Base-by-base conservation (phyloP, 92 coral and sea anemone genomes). In the Porites cylindrica region DNA sequence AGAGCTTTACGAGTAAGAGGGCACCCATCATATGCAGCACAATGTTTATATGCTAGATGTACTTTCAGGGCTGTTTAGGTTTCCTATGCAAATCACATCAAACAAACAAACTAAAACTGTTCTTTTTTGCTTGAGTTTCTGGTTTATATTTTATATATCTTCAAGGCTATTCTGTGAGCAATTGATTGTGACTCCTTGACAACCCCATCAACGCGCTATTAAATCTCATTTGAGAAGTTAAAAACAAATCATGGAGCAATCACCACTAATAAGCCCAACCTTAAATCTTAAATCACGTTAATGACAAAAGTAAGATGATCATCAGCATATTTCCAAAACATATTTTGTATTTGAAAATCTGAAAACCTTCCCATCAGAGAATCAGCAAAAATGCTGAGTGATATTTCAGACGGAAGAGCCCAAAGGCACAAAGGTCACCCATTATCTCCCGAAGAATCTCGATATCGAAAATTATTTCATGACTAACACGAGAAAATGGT, bases 391-490 rank as follows among this genome's bases (percentile, higher is more conserved):
- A 53, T 26, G 76, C 68, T 26, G 77, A 70, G 38, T 83, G 80
- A 51, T 54, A 83, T 50, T 13, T 51, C 54, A 72, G 80, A 73
- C 29, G 12, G 11, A 56, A 58, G 73, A 83, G 80, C 80, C 38
- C 76, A 32, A 19, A 38, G 47, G 47, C 47, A 38, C 47, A 38
- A 38, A 75, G 74, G 87, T 83, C 74, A 63, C 19, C 72, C 51
- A 52, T 62, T 72, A 83, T 83, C 87, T 73, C 81, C 47, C 72
- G 24, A 83, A 83, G 80, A 73, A 83, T 83, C 80, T 83, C 65
- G 78, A 83, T 83, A 62, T 64, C 80, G 51, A 62, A 73, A 83
- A 26, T 83, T 83, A 73, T 83, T 72, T 60, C 89, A 66, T 77
- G 89, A 47, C 74, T 66, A 63, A 77, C 76, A 85, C 70, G 83